phyloP scores from a whole-genome alignment of 2,113 vertebrate genomes.

The Dolichallabes microphthalmus region DNA sequence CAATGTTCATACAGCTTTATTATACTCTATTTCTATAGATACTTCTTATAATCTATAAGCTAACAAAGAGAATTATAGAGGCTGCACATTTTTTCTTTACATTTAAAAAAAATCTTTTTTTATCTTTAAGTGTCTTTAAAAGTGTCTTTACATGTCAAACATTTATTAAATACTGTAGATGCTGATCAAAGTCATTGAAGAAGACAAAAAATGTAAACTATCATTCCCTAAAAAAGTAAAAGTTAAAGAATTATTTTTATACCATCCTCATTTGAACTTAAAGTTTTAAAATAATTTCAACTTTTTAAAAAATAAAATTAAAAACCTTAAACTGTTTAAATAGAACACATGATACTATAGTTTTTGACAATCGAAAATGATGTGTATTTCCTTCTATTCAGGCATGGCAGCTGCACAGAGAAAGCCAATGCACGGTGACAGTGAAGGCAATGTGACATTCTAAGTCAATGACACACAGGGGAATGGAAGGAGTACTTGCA shows the following conservation, averaged over 20 bases:
- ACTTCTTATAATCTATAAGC: too few species aligned
- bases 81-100: too few species aligned
- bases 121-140: not conserved
- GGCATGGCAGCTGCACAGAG: not conserved
- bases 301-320: not conserved
- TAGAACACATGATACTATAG: not conserved
- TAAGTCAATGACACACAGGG: slow-evolving; percentile 42
- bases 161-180: not conserved
- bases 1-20: not conserved
- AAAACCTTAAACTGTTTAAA: not conserved
- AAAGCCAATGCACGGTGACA: slow-evolving; percentile 2
- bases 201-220: slow-evolving; percentile 3
- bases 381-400: not conserved
- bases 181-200: not conserved
- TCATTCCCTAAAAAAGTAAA: not conserved
- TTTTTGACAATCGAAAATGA: not conserved
- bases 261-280: not conserved
- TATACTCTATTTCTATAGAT: not conserved
- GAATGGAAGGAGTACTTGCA: slow-evolving; percentile 28
- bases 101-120: too few species aligned
- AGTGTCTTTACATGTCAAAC: not conserved
- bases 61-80: not conserved
- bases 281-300: not conserved
- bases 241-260: not conserved
- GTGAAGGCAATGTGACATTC: slow-evolving; percentile 1